Evolutionary conservation across 1,140 invertebrate species (phyloP).

Genomic region (Brachionus calyciflorus): DNA sequence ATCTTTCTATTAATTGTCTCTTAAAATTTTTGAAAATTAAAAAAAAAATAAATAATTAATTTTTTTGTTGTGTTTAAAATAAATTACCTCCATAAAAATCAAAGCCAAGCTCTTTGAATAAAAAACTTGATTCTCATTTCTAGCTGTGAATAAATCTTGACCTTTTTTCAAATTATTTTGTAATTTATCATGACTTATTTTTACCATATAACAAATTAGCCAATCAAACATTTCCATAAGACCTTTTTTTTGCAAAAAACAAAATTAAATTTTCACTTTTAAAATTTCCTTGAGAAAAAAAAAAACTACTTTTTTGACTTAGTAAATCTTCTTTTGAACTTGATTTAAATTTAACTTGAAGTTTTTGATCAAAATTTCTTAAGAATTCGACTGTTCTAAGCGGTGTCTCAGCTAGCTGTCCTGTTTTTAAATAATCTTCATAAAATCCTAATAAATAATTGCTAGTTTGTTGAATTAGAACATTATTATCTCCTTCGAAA

Average conservation of each 20-base stretch:
- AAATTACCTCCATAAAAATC: conserved; percentile 42
- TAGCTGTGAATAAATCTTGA: conserved; percentile 14
- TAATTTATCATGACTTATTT: conserved; percentile 7
- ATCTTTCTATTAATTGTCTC: conserved; percentile 21
- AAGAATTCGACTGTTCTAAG: conserved; percentile 67
- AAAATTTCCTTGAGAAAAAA: background rate
- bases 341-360: conserved; percentile 52
- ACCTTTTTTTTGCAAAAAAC: background rate
- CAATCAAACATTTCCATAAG: conserved; percentile 28
- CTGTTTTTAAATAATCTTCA: conserved; percentile 13
- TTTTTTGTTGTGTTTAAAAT: background rate
- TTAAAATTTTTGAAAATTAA: too few relatives aligned
- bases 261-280: background rate
- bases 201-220: conserved; percentile 35
- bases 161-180: background rate
- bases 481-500: conserved; percentile 94
- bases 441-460: conserved; percentile 64
- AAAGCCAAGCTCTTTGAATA: background rate
- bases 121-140: conserved; percentile 41
- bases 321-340: conserved; percentile 63
- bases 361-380: conserved; percentile 54
- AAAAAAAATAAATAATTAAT: background rate
- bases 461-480: conserved; percentile 85
- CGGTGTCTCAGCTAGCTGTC: background rate
- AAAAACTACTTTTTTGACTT: conserved; percentile 64